Evolutionary conservation across 1,140 invertebrate species (phyloP).

Genomic region (Brachionus calyciflorus): DNA sequence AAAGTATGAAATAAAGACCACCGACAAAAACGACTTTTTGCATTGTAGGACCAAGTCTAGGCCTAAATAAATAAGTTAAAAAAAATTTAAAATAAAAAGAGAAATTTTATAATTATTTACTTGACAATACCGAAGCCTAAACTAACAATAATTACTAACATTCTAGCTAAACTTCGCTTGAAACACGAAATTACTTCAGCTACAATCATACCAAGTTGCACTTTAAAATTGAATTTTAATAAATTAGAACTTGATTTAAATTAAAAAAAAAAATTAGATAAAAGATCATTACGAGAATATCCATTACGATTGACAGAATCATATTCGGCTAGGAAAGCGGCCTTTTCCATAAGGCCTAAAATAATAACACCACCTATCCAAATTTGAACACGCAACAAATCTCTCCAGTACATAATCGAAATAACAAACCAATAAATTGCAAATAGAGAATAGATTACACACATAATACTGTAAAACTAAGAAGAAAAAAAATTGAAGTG

Average conservation of each 20-base stretch:
- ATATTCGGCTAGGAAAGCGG: slow-evolving; percentile 85
- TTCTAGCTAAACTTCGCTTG: slow-evolving; percentile 81
- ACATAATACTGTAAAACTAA: slow-evolving; percentile 87
- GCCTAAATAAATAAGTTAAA: slow-evolving; percentile 64
- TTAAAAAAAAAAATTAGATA: slow-evolving; percentile 8
- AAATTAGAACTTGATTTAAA: slow-evolving; percentile 35
- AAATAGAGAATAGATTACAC: slow-evolving; percentile 75
- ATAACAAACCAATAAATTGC: slow-evolving; percentile 78
- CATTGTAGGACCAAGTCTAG: slow-evolving; percentile 76
- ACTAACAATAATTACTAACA: slow-evolving; percentile 87
- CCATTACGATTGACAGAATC: slow-evolving; percentile 75
- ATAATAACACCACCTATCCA: slow-evolving; percentile 88
- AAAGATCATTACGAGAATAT: slow-evolving; percentile 58
- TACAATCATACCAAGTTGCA: slow-evolving; percentile 68
- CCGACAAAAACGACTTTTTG: slow-evolving; percentile 80
- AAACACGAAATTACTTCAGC: slow-evolving; percentile 83
- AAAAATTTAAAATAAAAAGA: slow-evolving; percentile 31
- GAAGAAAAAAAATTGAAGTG: neutral
- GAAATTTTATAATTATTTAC: slow-evolving; percentile 61
- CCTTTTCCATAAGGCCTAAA: slow-evolving; percentile 70
- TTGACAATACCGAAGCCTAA: slow-evolving; percentile 92
- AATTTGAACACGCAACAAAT: slow-evolving; percentile 86
- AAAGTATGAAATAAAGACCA: slow-evolving; percentile 74
- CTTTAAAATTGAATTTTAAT: too few relatives aligned
- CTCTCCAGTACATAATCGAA: slow-evolving; percentile 81